phyloP scores from a whole-genome alignment of 2,888 invertebrate genomes.

The Noctua janthe region DNA sequence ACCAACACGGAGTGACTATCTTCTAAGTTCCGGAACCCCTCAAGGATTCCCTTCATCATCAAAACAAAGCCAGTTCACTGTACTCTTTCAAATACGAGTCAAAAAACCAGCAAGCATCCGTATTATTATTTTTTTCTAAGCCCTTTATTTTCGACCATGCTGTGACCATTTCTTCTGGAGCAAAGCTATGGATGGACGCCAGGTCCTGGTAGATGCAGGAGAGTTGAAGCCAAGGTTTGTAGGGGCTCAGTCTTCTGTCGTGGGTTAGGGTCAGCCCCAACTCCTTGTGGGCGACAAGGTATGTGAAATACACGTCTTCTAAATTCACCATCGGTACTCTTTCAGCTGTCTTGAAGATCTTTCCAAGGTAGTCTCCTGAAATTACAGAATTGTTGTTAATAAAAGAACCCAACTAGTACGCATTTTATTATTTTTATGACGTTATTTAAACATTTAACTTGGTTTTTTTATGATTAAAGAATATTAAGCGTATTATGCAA shows the following conservation, averaged over 20 bases:
- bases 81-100: constrained; percentile 64
- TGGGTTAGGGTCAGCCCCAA: constrained; percentile 89
- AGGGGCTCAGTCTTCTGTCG: constrained; percentile 88
- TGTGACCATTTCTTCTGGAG: constrained; percentile 70
- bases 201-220: constrained; percentile 77
- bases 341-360: constrained; percentile 89
- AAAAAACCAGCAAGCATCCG: constrained; percentile 68
- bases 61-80: constrained; percentile 27
- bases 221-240: constrained; percentile 68
- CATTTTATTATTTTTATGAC: neutral
- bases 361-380: constrained; percentile 77
- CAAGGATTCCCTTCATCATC: constrained; percentile 10
- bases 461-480: neutral
- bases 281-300: constrained; percentile 90
- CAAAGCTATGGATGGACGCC: constrained; percentile 76
- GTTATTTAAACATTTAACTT: neutral
- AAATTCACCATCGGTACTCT: constrained; percentile 91
- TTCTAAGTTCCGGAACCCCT: constrained; percentile 4
- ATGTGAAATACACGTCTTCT: constrained; percentile 94
- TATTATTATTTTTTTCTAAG: constrained; percentile 42
- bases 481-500: neutral
- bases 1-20: neutral
- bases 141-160: constrained; percentile 74
- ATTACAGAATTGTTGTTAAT: constrained; percentile 33
- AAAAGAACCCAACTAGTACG: neutral